A percentile compares a stretch with the other conserved stretches of the same genome.
These are phyloP conservation scores for Mimachlamys varia DNA, from an alignment of 2,888 invertebrate genomes.

Conservation along the genomic window DNA sequence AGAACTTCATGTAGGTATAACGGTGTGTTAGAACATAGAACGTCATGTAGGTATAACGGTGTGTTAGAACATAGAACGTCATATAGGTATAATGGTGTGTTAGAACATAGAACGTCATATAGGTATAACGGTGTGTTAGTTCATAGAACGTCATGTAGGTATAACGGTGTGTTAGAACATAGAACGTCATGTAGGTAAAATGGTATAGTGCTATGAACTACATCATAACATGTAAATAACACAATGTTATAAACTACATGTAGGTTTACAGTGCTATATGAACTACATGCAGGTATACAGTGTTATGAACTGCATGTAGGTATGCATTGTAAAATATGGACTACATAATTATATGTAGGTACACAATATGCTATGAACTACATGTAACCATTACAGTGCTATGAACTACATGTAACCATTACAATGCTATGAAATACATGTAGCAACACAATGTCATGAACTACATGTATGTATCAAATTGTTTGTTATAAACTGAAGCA, in stretches of 20 bases:
- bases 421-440: no score
- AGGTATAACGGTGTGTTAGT: neutral
- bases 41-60: neutral
- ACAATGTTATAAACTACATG: neutral
- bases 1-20: neutral
- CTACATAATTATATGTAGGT: neutral
- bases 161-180: neutral
- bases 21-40: neutral
- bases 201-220: no score
- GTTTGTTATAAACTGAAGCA: no score
- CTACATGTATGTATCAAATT: no score
- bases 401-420: no score
- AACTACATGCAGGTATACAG: neutral
- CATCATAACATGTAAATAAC: no score
- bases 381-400: neutral
- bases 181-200: neutral
- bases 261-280: neutral
- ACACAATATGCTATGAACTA: neutral
- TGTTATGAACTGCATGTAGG: neutral
- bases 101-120: conserved; percentile 4
- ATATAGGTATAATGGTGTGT: no score
- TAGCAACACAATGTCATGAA: no score
- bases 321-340: neutral
- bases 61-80: neutral
- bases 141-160: neutral